Base-by-base conservation (phyloP, 2,888 invertebrate genomes). In the Trypoxylon attenuatum region DNA sequence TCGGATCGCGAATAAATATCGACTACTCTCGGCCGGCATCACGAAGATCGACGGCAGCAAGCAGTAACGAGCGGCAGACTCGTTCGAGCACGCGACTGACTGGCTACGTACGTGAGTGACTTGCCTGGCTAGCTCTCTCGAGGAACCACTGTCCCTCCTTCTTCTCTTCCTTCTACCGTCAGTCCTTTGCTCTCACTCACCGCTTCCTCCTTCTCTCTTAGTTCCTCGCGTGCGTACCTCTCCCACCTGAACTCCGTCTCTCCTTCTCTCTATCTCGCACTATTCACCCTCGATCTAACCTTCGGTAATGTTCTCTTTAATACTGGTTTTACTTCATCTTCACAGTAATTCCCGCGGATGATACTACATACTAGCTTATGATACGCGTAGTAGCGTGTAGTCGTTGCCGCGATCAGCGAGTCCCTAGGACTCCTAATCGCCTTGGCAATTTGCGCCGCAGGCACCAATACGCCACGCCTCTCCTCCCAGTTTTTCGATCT, bases 261-360 rank as follows among this genome's bases (percentile, higher is more conserved):
- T 38, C 57, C 58, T 53, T 50, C 52, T n/a, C n/a, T n/a, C n/a
- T n/a, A n/a, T n/a, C n/a, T n/a, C n/a, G n/a, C n/a, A n/a, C n/a
- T n/a, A n/a, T n/a, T n/a, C n/a, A n/a, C n/a, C n/a, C n/a, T n/a
- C n/a, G n/a, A n/a, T n/a, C n/a, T n/a, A n/a, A 81, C 80, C 82
- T 83, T 82, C 74, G 78, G 71, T 76, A 77, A 76, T 77, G 79
- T 78, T 78, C 77, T 76, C 43, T 29, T 58, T 80, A 76, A 76
- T 76, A 73, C 73, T 79, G 76, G 5, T 19, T n/a, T n/a, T n/a
- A n/a, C n/a, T n/a, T n/a, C n/a, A n/a, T n/a, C n/a, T n/a, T n/a
- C n/a, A n/a, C n/a, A n/a, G n/a, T n/a, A n/a, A n/a, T n/a, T n/a
- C n/a, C n/a, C n/a, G n/a, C n/a, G n/a, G n/a, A n/a, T n/a, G n/a